These are phyloP conservation scores for Dicyrtomina minuta DNA, from an alignment of 2,888 invertebrate genomes.

Conservation along the genomic window DNA sequence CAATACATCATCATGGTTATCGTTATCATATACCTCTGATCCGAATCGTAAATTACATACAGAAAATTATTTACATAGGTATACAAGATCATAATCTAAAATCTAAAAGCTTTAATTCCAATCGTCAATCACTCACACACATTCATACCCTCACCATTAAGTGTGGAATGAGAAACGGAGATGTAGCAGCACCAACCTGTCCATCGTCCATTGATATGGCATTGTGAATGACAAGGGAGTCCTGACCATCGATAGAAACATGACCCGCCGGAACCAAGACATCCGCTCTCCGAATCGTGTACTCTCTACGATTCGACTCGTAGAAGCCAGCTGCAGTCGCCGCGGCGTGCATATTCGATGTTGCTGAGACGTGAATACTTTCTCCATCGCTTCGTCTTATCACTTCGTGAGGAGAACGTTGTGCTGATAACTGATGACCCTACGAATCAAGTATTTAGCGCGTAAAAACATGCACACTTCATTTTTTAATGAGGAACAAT, in stretches of 20 bases:
- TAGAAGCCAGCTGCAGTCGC: conserved; percentile 50
- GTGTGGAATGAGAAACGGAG: conserved; percentile 50
- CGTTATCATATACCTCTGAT: no score
- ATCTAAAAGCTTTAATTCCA: not conserved
- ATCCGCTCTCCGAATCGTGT: conserved; percentile 61
- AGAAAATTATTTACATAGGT: no score
- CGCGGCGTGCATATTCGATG: conserved; percentile 55
- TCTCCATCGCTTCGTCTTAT: conserved; percentile 42
- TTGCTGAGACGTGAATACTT: conserved; percentile 40
- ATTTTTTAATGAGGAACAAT: not conserved
- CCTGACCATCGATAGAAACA: conserved; percentile 64
- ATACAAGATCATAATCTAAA: no score
- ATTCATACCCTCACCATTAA: conserved; percentile 43
- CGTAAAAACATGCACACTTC: not conserved
- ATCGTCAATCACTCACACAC: conserved; percentile 17
- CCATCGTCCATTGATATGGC: conserved; percentile 72
- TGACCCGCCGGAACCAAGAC: conserved; percentile 63
- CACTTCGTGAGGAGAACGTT: conserved; percentile 46
- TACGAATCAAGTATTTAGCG: conserved; percentile 19
- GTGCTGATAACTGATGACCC: conserved; percentile 50
- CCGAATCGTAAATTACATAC: no score
- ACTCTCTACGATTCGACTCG: conserved; percentile 53
- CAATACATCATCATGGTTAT: no score
- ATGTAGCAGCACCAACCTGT: conserved; percentile 57
- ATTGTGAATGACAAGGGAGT: conserved; percentile 76